These are phyloP conservation scores for Coelogynopora nodosa DNA, from an alignment of 2,888 invertebrate genomes.

Conservation along the genomic window DNA sequence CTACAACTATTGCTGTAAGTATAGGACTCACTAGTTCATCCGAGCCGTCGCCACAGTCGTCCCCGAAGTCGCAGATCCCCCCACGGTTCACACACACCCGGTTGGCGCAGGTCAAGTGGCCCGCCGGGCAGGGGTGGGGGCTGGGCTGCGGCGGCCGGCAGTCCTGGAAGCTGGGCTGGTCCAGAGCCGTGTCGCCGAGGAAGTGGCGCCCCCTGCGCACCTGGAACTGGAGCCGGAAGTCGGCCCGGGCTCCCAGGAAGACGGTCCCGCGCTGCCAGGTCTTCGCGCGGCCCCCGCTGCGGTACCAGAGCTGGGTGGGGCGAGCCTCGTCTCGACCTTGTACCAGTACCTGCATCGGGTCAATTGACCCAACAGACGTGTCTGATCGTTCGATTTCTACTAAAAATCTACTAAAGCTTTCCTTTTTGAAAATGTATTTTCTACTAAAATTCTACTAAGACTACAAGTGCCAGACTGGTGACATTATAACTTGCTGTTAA, in stretches of 20 bases:
- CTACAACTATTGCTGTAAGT: neutral
- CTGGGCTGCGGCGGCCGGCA: conserved; percentile 50
- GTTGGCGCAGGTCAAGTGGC: conserved; percentile 51
- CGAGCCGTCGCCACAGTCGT: conserved; percentile 55
- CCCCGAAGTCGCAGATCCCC: conserved; percentile 53
- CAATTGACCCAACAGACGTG: neutral
- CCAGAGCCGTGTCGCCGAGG: conserved; percentile 52
- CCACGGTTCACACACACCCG: conserved; percentile 51
- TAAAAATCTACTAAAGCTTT: too few relatives aligned
- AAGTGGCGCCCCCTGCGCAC: conserved; percentile 49
- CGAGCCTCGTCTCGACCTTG: neutral
- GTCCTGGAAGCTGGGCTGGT: conserved; percentile 53
- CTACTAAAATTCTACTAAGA: too few relatives aligned
- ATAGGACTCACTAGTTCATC: conserved; percentile 51
- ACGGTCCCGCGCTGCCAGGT: conserved; percentile 50
- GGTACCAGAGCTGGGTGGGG: conserved; percentile 2
- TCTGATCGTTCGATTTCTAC: too few relatives aligned
- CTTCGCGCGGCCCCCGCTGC: conserved; percentile 49
- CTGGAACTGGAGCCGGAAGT: conserved; percentile 50
- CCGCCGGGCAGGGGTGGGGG: conserved; percentile 46
- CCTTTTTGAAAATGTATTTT: too few relatives aligned
- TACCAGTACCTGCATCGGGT: neutral
- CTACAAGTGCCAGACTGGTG: too few relatives aligned
- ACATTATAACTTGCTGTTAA: too few relatives aligned
- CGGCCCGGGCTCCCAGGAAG: conserved; percentile 51